A percentile compares a stretch with the other conserved stretches of the same genome.
phyloP scores from a whole-genome alignment of 2,888 invertebrate genomes.

The Phlogophora meticulosa region DNA sequence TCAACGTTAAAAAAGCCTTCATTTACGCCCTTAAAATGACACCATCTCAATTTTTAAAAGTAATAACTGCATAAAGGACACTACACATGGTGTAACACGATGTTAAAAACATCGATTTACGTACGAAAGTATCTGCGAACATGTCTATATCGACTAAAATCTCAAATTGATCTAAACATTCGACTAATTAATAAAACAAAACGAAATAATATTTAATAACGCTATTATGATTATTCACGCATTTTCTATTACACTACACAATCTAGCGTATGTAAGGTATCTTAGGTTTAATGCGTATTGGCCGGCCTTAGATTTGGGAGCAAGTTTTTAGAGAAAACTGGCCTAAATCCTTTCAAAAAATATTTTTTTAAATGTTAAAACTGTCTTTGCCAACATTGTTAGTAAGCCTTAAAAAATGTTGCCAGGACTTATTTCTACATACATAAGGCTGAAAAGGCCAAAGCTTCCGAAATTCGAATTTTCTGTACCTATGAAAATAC shows the following conservation, averaged over 20 bases:
- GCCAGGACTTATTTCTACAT: not conserved
- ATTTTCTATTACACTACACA: conserved; percentile 82
- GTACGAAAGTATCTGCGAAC: conserved; percentile 73
- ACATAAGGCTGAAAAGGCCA: not conserved
- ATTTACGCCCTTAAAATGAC: conserved; percentile 1
- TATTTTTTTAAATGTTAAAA: not conserved
- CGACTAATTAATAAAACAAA: conserved; percentile 80
- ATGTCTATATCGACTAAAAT: conserved; percentile 70
- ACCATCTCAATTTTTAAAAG: conserved; percentile 10
- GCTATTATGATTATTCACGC: conserved; percentile 80
- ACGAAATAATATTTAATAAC: conserved; percentile 67
- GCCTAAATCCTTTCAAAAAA: not conserved
- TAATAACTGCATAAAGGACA: conserved; percentile 37
- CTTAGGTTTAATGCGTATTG: conserved; percentile 73
- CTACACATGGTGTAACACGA: conserved; percentile 27
- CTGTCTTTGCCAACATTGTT: not conserved
- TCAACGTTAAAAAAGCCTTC: not conserved
- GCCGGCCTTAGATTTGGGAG: conserved; percentile 38
- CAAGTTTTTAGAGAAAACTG: conserved; percentile 20
- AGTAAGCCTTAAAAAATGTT: not conserved
- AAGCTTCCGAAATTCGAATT: not conserved
- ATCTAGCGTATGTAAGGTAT: conserved; percentile 83
- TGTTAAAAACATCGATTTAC: conserved; percentile 53
- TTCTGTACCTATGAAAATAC: no score
- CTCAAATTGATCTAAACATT: conserved; percentile 81